phyloP scores from a whole-genome alignment of 2,113 vertebrate genomes.

The Cinclus cinclus region DNA sequence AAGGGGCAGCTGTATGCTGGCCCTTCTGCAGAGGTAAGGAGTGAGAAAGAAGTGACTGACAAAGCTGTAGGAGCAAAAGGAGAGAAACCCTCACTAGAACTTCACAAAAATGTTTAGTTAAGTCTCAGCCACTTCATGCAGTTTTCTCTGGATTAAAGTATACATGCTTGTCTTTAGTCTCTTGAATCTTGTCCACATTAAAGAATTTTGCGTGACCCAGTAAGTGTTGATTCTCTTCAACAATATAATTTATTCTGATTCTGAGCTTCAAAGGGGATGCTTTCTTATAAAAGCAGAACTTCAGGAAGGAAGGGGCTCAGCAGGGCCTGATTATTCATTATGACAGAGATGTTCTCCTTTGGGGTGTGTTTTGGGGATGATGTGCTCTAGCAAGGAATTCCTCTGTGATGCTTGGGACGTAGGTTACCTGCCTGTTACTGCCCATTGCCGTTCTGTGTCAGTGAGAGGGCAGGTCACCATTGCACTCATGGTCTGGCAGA shows the following conservation, averaged over 20 bases:
- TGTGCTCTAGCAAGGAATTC: not conserved
- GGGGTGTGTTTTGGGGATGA: not conserved
- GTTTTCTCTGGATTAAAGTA: not conserved
- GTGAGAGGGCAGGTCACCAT: not conserved
- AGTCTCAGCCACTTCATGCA: not conserved
- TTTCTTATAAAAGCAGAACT: slow-evolving; percentile 1
- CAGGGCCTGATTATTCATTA: not conserved
- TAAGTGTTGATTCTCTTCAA: not conserved
- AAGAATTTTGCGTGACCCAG: not conserved
- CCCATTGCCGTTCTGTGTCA: accelerated
- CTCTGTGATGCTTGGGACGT: accelerated
- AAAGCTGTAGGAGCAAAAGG: not conserved
- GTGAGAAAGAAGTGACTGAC: not conserved
- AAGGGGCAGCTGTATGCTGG: not conserved
- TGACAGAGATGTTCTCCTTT: not conserved
- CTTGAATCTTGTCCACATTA: not conserved
- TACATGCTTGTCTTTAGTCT: not conserved
- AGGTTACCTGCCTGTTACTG: not conserved
- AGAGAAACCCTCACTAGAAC: not conserved
- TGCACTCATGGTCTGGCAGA: not conserved
- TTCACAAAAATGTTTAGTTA: not conserved
- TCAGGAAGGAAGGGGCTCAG: slow-evolving; percentile 30
- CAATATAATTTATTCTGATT: not conserved
- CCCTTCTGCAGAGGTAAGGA: not conserved
- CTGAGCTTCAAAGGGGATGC: not conserved